Evolutionary conservation across 2,797 vertebrate species (phyloP).

Genomic region (Lacerta agilis): DNA sequence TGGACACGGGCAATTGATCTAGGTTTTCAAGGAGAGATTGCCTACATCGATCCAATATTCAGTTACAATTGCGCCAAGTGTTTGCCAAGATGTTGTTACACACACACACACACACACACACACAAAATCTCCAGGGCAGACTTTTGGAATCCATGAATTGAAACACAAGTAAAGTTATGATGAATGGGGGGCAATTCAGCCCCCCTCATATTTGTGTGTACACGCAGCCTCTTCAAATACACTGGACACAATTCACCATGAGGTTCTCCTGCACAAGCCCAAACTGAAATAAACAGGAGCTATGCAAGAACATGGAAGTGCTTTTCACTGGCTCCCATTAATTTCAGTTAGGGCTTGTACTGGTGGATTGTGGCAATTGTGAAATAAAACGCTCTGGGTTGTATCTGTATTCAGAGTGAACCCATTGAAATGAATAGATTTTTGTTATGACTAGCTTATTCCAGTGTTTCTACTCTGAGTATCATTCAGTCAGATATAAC

Average conservation of each 20-base stretch:
- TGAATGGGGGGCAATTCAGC: neutral
- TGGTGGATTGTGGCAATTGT: neutral
- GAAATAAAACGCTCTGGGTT: neutral
- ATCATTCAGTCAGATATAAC: too few relatives aligned
- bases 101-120: neutral
- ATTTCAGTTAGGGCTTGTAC: neutral
- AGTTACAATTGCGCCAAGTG: neutral
- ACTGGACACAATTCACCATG: neutral
- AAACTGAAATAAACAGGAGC: neutral
- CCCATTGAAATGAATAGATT: too few relatives aligned
- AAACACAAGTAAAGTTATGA: neutral
- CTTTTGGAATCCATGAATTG: neutral
- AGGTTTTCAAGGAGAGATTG: neutral
- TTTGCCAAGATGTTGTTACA: neutral
- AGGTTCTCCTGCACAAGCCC: neutral
- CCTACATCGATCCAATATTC: neutral
- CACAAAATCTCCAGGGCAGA: neutral
- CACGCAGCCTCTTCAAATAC: neutral
- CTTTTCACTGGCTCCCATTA: neutral
- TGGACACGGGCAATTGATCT: neutral
- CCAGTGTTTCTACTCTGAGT: too few relatives aligned
- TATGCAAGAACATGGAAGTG: neutral
- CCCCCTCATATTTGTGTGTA: neutral
- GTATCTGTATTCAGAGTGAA: too few relatives aligned
- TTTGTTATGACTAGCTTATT: too few relatives aligned